Percentiles rank a stretch among this genome's conserved stretches.
These are phyloP conservation scores for Tychaedon coryphoeus DNA, from an alignment of 2,113 vertebrate genomes.

Conservation along the genomic window DNA sequence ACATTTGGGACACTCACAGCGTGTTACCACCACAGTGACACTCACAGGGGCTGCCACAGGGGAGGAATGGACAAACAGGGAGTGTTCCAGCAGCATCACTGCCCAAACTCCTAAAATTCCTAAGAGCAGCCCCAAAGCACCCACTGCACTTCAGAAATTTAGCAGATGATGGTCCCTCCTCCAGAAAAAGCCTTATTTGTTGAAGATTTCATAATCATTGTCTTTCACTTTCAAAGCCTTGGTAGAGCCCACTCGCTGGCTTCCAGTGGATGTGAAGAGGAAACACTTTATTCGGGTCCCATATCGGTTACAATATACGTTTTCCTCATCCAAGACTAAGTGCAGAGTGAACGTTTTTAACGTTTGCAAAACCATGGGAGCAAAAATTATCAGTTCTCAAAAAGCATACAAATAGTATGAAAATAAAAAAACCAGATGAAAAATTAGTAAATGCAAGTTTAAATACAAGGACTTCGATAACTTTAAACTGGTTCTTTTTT, in stretches of 20 bases:
- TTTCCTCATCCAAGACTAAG: not conserved
- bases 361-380: not conserved
- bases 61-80: rapidly evolving
- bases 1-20: rapidly evolving
- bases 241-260: not conserved
- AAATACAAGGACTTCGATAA: rapidly evolving
- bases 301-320: not conserved
- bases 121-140: not conserved
- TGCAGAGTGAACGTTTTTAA: not conserved
- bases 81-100: not conserved
- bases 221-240: not conserved
- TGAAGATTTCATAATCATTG: not conserved
- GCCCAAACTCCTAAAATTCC: not conserved
- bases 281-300: not conserved
- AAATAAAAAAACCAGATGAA: not conserved
- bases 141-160: rapidly evolving
- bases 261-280: rapidly evolving
- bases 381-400: rapidly evolving
- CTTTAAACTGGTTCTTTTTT: not conserved
- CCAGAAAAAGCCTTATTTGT: rapidly evolving
- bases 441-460: rapidly evolving
- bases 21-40: not conserved
- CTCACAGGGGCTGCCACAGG: rapidly evolving
- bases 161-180: not conserved
- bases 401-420: rapidly evolving